Evolutionary conservation across 2,888 invertebrate species (phyloP), one percentile per base, ranked within the genome.

Genomic region (Trichogramma evanescens): DNA sequence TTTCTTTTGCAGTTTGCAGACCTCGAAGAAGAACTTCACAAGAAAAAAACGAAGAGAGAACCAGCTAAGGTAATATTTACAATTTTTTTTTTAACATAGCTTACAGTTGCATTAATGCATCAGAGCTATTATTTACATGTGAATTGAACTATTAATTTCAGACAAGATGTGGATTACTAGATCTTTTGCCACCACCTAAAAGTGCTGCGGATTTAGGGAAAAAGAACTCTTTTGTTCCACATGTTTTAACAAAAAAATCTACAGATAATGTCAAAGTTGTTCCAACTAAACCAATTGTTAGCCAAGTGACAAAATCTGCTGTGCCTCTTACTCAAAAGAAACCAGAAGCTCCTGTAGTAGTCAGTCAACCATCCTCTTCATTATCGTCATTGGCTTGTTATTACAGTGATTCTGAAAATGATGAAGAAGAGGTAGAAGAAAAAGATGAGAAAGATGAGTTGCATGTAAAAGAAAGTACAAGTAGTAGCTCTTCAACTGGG

Each of bases 121-220:
- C 49, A 59, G 61, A 48, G 44, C 58, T 49, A 58, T 53, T 54
- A 57, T 59, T 64, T 57, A 45, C 52, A 58, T 61, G 63, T 7
- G 45, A 44, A 9, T 10, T 39, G 26, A 46, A 53, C 43, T 57
- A 40, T 26, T 46, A 41, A 62, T 75, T 74, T 42, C 65, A 87
- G 86, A 85, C 83, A 79, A 84, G 83, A 64, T 84, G 84, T 10
- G 85, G 88, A 6, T 77, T 91, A 7, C 81, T 91, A 51, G 82
- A 85, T 59, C 78, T 90, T 50, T 75, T 91, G 49, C 91, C 90
- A 6, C 83, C 84, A 67, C 90, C 91, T 9, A 86, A 82, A 77
- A 80, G 80, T 70, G 76, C 68, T 40, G 59, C 78, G 57, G 51
- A 63, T 42, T 63, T 70, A 56, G 70, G 70, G 54, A 71, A 65